Evolutionary conservation across 2,113 vertebrate genomes (phyloP).

Genomic region (Otis tarda): DNA sequence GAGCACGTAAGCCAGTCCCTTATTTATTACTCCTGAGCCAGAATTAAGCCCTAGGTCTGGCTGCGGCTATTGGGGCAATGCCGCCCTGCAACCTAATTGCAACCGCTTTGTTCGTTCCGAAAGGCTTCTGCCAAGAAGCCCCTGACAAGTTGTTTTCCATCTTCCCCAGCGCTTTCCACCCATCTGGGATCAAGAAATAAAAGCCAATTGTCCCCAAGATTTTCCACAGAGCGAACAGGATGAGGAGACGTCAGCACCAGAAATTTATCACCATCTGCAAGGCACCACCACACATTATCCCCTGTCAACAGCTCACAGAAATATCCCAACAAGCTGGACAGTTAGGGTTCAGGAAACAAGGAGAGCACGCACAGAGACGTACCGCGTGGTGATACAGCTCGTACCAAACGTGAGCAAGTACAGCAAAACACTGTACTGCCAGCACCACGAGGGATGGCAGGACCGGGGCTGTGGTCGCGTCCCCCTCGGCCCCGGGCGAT

Average conservation of each 20-base stretch:
- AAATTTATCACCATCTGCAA: not conserved
- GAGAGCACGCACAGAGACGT: not conserved
- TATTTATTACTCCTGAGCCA: not conserved
- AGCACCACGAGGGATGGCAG: not conserved
- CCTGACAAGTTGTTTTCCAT: not conserved
- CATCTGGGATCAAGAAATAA: not conserved
- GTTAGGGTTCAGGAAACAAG: not conserved
- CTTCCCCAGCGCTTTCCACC: not conserved
- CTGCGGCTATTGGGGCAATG: not conserved
- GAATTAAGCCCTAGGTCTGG: not conserved
- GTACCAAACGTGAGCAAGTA: not conserved
- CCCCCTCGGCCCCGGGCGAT: rapidly evolving
- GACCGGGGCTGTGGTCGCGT: rapidly evolving
- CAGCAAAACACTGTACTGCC: not conserved
- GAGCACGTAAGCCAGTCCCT: not conserved
- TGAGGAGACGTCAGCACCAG: not conserved
- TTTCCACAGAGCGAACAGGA: not conserved
- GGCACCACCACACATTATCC: not conserved
- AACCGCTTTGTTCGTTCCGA: not conserved
- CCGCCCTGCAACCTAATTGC: not conserved
- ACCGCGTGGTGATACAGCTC: not conserved
- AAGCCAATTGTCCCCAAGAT: not conserved
- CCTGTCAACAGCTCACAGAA: not conserved
- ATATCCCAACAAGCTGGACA: not conserved
- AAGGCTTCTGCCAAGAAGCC: not conserved